These are phyloP conservation scores for Sipha flava DNA, from an alignment of 1,140 invertebrate species.

Conservation along the genomic window DNA sequence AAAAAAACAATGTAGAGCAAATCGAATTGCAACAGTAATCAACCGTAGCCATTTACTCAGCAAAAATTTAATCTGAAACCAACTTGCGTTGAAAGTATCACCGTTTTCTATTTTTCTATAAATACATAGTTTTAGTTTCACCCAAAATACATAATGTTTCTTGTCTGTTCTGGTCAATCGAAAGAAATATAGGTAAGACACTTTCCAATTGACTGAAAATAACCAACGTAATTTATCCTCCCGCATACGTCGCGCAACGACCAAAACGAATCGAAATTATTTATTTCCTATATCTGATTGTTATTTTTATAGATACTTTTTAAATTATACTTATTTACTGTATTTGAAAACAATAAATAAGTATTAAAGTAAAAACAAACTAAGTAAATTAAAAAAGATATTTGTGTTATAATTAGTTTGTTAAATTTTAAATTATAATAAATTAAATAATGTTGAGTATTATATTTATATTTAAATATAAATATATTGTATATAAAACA, in stretches of 20 bases:
- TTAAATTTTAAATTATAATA: no score
- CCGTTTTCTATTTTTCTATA: neutral
- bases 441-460: no score
- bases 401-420: no score
- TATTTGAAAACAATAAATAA: no score
- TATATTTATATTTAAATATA: no score
- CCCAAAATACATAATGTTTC: neutral
- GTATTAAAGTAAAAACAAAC: no score
- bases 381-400: no score
- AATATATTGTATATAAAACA: no score
- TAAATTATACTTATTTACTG: neutral
- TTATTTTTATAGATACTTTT: neutral
- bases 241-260: neutral
- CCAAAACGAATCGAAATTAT: slow-evolving; percentile 3
- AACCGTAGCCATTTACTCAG: neutral
- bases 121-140: neutral
- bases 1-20: slow-evolving; percentile 25
- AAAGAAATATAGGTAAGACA: neutral
- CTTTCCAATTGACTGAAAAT: slow-evolving; percentile 18
- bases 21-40: slow-evolving; percentile 16
- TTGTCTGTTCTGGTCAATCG: neutral
- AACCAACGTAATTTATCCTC: neutral
- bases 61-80: neutral
- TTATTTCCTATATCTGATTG: neutral
- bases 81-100: slow-evolving; percentile 3